A percentile compares a stretch with the other conserved stretches of the same genome.
phyloP scores from a whole-genome alignment of 2,797 vertebrate species.

The Taeniopygia guttata region DNA sequence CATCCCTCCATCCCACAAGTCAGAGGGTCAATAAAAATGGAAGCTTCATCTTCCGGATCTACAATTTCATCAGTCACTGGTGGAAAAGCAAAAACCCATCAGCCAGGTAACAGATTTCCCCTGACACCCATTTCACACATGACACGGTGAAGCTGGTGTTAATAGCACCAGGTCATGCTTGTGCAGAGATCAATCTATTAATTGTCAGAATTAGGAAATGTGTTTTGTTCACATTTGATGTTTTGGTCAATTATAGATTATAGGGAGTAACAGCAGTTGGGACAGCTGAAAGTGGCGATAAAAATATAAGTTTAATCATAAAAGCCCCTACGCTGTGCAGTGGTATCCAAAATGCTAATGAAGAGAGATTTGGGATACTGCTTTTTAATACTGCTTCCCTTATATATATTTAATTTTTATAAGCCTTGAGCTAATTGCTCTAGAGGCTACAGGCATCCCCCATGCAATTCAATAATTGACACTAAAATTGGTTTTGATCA shows the following conservation, averaged over 20 bases:
- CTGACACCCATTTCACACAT: neutral
- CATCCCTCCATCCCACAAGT: slow-evolving; percentile 74
- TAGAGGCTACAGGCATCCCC: neutral
- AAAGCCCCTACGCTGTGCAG: neutral
- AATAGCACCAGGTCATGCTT: neutral
- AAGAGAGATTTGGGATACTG: neutral
- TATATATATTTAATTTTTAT: neutral
- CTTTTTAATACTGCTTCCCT: neutral
- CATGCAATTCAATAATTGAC: neutral
- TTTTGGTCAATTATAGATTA: neutral
- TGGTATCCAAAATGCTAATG: neutral
- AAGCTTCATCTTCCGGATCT: slow-evolving; percentile 82
- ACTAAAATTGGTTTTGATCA: neutral
- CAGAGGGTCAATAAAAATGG: slow-evolving; percentile 83
- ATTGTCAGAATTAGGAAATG: neutral
- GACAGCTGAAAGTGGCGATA: neutral
- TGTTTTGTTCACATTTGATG: neutral
- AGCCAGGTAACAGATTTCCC: slow-evolving; percentile 76
- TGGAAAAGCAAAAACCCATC: slow-evolving; percentile 76
- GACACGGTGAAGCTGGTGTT: neutral
- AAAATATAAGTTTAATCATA: neutral
- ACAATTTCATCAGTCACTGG: slow-evolving; percentile 72
- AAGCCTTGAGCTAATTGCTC: neutral
- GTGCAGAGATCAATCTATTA: neutral
- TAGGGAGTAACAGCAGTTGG: neutral